Evolutionary conservation across 1,140 invertebrate species (phyloP).

Genomic region (Drosophila sucinea): DNA sequence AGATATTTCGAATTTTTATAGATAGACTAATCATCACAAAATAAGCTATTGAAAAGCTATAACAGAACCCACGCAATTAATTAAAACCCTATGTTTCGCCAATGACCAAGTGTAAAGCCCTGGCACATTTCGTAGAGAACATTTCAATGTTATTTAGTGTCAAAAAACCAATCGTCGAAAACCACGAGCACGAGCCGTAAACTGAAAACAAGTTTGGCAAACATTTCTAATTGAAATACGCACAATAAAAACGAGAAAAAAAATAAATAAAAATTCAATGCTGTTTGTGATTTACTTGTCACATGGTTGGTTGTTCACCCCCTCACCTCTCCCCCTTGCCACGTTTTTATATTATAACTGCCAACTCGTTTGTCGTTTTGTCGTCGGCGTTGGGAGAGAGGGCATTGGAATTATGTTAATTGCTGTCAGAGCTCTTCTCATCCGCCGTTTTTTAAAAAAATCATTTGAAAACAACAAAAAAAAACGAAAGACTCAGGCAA

Average conservation of each 20-base stretch:
- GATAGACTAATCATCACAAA: neutral
- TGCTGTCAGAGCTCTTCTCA: conserved; percentile 12
- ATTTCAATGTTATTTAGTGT: conserved; percentile 63
- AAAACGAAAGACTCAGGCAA: conserved; percentile 68
- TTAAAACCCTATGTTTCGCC: conserved; percentile 23
- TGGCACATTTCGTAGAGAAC: neutral
- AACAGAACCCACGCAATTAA: neutral
- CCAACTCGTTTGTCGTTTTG: conserved; percentile 40
- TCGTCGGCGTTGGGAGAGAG: conserved; percentile 30
- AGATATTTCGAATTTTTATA: too few relatives aligned
- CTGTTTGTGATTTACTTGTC: conserved; percentile 59
- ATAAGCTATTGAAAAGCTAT: neutral
- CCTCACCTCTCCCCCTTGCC: neutral
- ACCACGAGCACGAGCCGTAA: conserved; percentile 29
- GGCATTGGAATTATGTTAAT: conserved; percentile 72
- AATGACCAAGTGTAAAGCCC: conserved; percentile 14
- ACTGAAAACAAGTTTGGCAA: conserved; percentile 73
- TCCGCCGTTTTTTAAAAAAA: neutral
- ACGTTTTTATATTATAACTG: neutral
- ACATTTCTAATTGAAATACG: conserved; percentile 75
- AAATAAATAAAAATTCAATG: conserved; percentile 20
- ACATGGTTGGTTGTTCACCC: conserved; percentile 33
- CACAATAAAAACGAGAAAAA: conserved; percentile 39
- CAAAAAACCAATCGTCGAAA: conserved; percentile 33
- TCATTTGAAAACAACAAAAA: neutral